phyloP scores from a whole-genome alignment of 2,888 invertebrate species.

The Orthosia gracilis region DNA sequence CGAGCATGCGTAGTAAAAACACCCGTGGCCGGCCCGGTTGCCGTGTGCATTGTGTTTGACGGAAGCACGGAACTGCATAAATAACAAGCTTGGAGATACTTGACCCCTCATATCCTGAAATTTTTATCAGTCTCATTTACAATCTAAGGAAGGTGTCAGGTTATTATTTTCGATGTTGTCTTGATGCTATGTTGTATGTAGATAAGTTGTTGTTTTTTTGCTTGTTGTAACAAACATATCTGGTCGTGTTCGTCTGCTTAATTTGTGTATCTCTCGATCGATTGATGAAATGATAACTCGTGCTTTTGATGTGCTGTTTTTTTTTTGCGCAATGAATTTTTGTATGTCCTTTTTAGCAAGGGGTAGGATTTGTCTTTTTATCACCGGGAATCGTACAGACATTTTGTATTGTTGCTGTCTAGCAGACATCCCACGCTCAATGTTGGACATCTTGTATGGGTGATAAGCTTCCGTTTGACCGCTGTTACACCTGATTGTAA shows the following conservation, averaged over 20 bases:
- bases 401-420: not conserved
- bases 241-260: not conserved
- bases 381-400: not conserved
- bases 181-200: not conserved
- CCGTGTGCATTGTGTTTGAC: conserved; percentile 52
- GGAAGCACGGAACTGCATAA: conserved; percentile 41
- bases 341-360: not conserved
- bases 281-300: conserved; percentile 3
- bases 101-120: conserved; percentile 24
- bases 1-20: conserved; percentile 49
- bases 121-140: conserved; percentile 3
- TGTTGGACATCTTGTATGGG: not conserved
- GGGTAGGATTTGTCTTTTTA: not conserved
- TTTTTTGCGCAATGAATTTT: not conserved
- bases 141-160: not conserved
- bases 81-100: conserved; percentile 19
- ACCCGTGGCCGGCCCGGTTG: conserved; percentile 19
- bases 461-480: too few species aligned
- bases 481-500: too few species aligned
- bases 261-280: conserved; percentile 21
- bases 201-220: not conserved
- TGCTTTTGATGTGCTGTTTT: not conserved
- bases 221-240: not conserved
- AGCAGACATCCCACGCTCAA: not conserved
- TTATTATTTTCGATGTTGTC: conserved; percentile 2